Conservation (phyloP, 2,113 vertebrate species). For the Megalops atlanticus region DNA sequence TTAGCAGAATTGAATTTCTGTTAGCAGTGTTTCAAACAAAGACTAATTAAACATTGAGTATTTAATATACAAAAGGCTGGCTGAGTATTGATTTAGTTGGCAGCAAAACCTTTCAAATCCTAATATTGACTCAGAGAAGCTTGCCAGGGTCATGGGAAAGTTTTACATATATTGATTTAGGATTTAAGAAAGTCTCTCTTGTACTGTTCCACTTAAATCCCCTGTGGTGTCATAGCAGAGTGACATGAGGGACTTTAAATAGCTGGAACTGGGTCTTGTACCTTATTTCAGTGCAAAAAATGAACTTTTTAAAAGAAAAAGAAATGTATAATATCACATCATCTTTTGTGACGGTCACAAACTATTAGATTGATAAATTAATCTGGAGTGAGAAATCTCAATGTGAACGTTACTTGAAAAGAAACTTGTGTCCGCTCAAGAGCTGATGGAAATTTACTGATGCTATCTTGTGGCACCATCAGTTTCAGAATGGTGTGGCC, state of each 20-base stretch:
- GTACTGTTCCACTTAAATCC: slow-evolving; percentile 1
- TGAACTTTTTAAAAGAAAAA: not conserved
- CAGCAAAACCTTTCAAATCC: slow-evolving; percentile 20
- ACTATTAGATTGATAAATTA: slow-evolving; percentile 1
- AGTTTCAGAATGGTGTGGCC: not conserved
- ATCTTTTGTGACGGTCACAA: slow-evolving; percentile 3
- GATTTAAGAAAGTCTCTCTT: slow-evolving; percentile 22
- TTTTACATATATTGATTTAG: slow-evolving; percentile 6
- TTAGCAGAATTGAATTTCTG: slow-evolving; percentile 22
- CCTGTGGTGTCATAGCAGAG: not conserved
- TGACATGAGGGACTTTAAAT: not conserved
- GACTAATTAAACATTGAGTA: slow-evolving; percentile 30
- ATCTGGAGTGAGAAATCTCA: not conserved
- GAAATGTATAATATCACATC: not conserved
- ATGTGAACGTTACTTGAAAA: not conserved
- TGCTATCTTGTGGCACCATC: not conserved
- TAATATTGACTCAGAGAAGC: not conserved
- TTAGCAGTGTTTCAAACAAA: slow-evolving; percentile 8
- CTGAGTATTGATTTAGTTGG: slow-evolving; percentile 23
- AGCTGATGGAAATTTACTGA: not conserved
- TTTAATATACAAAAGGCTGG: slow-evolving; percentile 32
- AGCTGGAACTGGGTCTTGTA: not conserved
- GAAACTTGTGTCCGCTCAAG: not conserved
- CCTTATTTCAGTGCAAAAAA: not conserved
- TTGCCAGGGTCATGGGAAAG: slow-evolving; percentile 29